phyloP scores from a whole-genome alignment of 2,113 vertebrate genomes.

The Sinocyclocheilus anshuiensis region DNA sequence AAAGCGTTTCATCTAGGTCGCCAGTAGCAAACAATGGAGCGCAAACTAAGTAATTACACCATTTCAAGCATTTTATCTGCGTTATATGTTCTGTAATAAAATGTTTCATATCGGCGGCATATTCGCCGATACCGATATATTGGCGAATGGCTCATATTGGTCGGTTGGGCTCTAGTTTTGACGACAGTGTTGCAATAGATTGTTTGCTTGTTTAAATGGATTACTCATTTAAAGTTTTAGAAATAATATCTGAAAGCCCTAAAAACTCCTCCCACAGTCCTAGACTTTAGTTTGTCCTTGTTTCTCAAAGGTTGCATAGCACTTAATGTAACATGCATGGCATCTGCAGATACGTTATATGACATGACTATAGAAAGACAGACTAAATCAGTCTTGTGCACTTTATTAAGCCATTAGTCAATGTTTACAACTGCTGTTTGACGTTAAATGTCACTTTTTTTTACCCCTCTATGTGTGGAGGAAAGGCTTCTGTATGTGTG shows the following conservation, averaged over 20 bases:
- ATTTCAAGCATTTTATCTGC: no score
- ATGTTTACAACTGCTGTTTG: not conserved
- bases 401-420: conserved; percentile 12
- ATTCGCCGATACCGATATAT: no score
- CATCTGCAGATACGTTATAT: not conserved
- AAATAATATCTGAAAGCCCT: not conserved
- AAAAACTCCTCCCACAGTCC: not conserved
- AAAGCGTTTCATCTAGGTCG: no score
- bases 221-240: conserved; percentile 14
- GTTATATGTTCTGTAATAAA: no score
- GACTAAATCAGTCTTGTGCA: not conserved
- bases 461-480: not conserved
- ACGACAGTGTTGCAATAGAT: not conserved
- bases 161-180: no score
- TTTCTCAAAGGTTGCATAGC: not conserved
- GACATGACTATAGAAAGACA: not conserved
- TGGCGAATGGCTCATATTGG: no score
- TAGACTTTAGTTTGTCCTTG: not conserved
- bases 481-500: not conserved
- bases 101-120: no score
- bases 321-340: not conserved
- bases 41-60: no score
- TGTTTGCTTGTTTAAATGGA: conserved; percentile 8
- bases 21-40: no score
- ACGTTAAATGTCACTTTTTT: not conserved